Percentiles rank a stretch among this genome's conserved stretches.
These are phyloP conservation scores for Nothocercus nigrocapillus DNA, from an alignment of 2,113 vertebrate genomes.

Conservation along the genomic window DNA sequence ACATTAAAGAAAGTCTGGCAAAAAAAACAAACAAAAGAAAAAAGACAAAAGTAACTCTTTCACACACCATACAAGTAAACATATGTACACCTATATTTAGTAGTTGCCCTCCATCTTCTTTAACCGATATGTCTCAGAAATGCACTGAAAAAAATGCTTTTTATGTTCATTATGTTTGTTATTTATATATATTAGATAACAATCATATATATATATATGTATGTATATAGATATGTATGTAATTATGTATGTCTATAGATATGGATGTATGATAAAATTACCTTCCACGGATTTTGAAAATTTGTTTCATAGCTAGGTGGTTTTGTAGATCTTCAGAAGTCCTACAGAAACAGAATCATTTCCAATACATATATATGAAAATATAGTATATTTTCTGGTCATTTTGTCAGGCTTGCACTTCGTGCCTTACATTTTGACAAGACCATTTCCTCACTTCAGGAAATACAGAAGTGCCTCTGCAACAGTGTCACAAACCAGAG, in stretches of 20 bases:
- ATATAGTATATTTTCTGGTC: neutral
- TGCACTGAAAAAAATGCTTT: neutral
- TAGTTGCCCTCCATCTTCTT: fast-evolving
- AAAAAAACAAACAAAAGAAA: neutral
- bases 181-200: too few species aligned
- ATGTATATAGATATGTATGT: neutral
- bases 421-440: neutral
- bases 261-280: too few species aligned
- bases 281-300: neutral
- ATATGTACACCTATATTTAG: neutral
- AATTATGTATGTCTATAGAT: too few species aligned
- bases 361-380: neutral
- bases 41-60: neutral
- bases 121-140: neutral
- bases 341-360: neutral
- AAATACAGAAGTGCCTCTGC: neutral
- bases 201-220: neutral
- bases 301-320: neutral
- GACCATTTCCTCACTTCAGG: neutral
- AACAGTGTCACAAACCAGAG: neutral
- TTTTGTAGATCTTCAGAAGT: neutral
- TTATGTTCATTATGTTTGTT: neutral
- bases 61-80: neutral
- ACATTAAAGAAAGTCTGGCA: neutral
- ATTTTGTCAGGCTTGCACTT: neutral